Conservation (phyloP, 2,888 invertebrate genomes). For the Muschampia plurimacula region DNA sequence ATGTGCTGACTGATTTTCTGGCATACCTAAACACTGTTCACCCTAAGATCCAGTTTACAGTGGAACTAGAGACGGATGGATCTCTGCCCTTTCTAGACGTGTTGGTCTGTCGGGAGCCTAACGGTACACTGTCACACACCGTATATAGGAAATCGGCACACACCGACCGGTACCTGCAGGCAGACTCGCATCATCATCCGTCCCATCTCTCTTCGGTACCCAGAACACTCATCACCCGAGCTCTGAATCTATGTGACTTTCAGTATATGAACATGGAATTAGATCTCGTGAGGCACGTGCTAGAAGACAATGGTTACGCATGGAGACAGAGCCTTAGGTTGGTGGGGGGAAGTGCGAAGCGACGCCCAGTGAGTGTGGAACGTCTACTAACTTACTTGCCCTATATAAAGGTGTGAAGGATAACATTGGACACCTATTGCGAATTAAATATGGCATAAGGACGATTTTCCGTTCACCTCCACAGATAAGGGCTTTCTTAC, state of each 20-base stretch:
- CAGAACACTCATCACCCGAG: background rate
- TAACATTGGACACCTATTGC: background rate
- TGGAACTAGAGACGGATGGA: background rate
- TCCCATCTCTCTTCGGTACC: background rate
- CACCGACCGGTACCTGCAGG: background rate
- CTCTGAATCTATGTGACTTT: background rate
- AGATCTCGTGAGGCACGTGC: background rate
- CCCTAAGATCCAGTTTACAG: background rate
- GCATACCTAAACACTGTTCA: background rate
- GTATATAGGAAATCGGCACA: background rate
- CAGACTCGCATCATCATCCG: background rate
- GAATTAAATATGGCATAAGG: background rate
- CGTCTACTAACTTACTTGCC: background rate
- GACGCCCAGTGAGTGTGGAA: background rate
- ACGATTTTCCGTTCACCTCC: no score
- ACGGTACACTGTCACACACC: background rate
- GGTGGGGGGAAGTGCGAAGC: background rate
- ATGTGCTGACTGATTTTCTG: background rate
- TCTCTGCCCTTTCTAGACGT: background rate
- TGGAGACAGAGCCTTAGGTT: background rate
- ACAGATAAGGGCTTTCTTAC: background rate
- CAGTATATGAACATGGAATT: background rate
- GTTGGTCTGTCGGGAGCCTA: background rate
- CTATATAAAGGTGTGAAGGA: constrained; percentile 1
- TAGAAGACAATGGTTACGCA: background rate